Percentiles rank a stretch among this genome's conserved stretches.
Conservation (phyloP, 2,888 invertebrate genomes). For the Synanthedon tipuliformis region DNA sequence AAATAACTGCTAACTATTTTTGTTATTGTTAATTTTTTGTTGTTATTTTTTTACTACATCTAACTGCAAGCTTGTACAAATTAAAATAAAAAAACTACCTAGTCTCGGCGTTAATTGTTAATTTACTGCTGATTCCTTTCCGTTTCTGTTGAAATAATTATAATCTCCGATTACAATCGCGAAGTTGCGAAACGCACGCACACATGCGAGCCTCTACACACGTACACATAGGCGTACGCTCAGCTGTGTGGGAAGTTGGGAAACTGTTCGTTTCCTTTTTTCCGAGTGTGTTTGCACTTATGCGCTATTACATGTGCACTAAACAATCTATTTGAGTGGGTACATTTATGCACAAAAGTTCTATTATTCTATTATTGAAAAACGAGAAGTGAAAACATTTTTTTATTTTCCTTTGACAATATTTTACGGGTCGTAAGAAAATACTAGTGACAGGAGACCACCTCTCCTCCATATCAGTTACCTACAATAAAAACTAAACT, state of each 20-base stretch:
- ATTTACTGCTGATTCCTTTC: background rate
- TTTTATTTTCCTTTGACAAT: too few relatives aligned
- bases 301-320: background rate
- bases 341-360: background rate
- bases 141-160: background rate
- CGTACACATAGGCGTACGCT: background rate
- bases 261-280: slow-evolving; percentile 5
- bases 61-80: too few relatives aligned
- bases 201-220: background rate
- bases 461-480: too few relatives aligned
- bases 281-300: background rate
- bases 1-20: too few relatives aligned
- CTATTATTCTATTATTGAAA: background rate
- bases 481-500: too few relatives aligned
- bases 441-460: too few relatives aligned
- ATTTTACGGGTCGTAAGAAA: too few relatives aligned
- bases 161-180: background rate
- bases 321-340: background rate
- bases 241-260: slow-evolving; percentile 4
- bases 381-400: too few relatives aligned
- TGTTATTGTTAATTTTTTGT: too few relatives aligned
- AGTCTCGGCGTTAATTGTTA: too few relatives aligned
- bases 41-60: too few relatives aligned
- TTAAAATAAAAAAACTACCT: too few relatives aligned
- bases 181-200: background rate